Base-by-base conservation (phyloP, 2,888 invertebrate species). In the Melitaea athalia region DNA sequence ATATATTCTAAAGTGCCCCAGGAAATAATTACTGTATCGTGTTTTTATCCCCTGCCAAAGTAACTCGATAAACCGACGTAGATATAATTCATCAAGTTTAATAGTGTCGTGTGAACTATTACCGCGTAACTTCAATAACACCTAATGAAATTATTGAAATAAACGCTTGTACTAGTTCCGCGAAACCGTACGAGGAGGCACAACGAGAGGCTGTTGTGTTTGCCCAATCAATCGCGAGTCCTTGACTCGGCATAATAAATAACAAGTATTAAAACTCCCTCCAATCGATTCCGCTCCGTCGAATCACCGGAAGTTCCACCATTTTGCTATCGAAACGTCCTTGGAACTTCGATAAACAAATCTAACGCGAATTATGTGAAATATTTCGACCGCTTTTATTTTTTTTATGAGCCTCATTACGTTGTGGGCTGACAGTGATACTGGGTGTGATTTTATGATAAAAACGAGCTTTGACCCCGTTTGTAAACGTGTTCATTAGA, bases 141-240 rank as follows among this genome's bases (percentile, higher is more conserved):
- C 53, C 53, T 53, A 11, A 31, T 15, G 45, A 14, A 49, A n/a
- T n/a, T n/a, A 45, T 45, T 14, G 14, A 45, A 45, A 45, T 4
- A 11, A n/a, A 5, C 14, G n/a, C 53, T 43, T 43, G 38, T 8
- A 67, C 42, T n/a, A 31, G 12, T 53, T 24, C 31, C 5, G 6
- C 42, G 60, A 49, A 67, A 67, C 38, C 24, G 55, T 53, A 55
- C 66, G 33, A 67, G 66, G 47, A 47, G 15, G 17, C 49, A n/a
- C 55, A 45, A 55, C 47, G 53, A 67, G 67, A 17, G 49, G 7
- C 67, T 63, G 42, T 64, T 61, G 49, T 62, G 57, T 62, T 67
- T 62, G 47, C 57, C 57, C 62, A 62, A 67, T 67, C 67, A 67
- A 63, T 67, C 67, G 43, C 14, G 50, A 45, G 67, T 57, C 67